Conservation (phyloP, 2,113 vertebrate genomes). For the Callospermophilus lateralis region DNA sequence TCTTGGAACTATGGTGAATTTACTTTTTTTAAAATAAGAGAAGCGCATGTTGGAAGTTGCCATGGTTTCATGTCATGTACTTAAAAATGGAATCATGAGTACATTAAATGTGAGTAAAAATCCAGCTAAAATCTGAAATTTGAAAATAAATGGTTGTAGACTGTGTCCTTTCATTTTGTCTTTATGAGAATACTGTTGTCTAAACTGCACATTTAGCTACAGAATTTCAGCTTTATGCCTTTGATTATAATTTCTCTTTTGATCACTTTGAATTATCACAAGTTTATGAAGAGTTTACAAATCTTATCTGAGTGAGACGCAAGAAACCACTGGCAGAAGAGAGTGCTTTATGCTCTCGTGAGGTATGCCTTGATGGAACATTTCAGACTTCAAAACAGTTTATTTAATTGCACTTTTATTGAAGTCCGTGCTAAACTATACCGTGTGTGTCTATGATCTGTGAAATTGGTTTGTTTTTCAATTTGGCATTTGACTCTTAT, state of each 20-base stretch:
- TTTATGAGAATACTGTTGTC: neutral
- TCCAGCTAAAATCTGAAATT: constrained; percentile 15
- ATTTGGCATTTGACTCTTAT: neutral
- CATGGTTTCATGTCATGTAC: constrained; percentile 12
- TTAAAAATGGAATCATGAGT: neutral
- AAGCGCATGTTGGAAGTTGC: neutral
- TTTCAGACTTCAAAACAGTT: constrained; percentile 2
- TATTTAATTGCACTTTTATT: neutral
- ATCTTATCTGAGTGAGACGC: neutral
- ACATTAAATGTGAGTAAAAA: neutral
- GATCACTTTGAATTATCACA: neutral
- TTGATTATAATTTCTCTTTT: constrained; percentile 34
- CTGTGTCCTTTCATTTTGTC: neutral
- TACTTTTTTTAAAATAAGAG: neutral
- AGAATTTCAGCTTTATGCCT: neutral
- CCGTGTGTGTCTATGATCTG: fast-evolving
- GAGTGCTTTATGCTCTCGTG: neutral
- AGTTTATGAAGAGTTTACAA: neutral
- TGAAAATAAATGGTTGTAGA: constrained; percentile 15
- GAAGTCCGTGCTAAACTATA: neutral
- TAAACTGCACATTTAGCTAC: neutral
- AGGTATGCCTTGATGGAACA: neutral
- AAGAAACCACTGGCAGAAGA: neutral
- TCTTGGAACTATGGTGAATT: neutral
- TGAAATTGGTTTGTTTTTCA: neutral